A percentile compares a stretch with the other conserved stretches of the same genome.
Evolutionary conservation across 2,113 vertebrate species (phyloP).

Genomic region (Perca flavescens): DNA sequence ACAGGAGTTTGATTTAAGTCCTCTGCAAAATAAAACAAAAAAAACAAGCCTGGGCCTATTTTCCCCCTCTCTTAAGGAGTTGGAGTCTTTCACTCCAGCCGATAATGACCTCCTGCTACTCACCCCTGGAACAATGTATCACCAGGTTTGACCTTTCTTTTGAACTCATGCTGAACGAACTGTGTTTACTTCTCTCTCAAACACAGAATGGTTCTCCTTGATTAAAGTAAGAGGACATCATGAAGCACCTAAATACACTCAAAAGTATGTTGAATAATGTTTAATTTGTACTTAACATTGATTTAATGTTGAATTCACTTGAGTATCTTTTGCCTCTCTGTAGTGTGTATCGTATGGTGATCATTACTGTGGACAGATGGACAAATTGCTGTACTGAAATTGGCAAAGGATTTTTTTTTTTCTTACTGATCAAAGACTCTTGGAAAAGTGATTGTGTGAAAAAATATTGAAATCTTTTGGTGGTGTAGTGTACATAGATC

Average conservation of each 20-base stretch:
- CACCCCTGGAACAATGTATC: slow-evolving; percentile 66
- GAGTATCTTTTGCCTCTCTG: slow-evolving; percentile 84
- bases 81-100: slow-evolving; percentile 53
- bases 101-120: slow-evolving; percentile 65
- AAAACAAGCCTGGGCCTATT: slow-evolving; percentile 29
- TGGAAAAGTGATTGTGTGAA: slow-evolving; percentile 78
- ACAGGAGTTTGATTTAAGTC: slow-evolving; percentile 49
- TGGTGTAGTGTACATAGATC: slow-evolving; percentile 86
- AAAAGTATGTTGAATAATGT: slow-evolving; percentile 76
- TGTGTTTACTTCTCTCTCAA: slow-evolving; percentile 62
- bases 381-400: slow-evolving; percentile 76
- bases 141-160: slow-evolving; percentile 74
- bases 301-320: slow-evolving; percentile 83
- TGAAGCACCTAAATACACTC: slow-evolving; percentile 71
- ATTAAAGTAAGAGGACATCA: slow-evolving; percentile 61
- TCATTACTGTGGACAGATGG: slow-evolving; percentile 82
- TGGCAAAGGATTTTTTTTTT: slow-evolving; percentile 62
- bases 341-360: slow-evolving; percentile 82
- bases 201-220: slow-evolving; percentile 54
- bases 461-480: slow-evolving; percentile 68
- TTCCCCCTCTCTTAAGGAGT: slow-evolving; percentile 42
- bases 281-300: slow-evolving; percentile 84
- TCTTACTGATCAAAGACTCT: slow-evolving; percentile 71
- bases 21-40: slow-evolving; percentile 29
- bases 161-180: slow-evolving; percentile 74